These are phyloP conservation scores for Neoarius graeffei DNA, from an alignment of 2,113 vertebrate genomes.

Conservation along the genomic window DNA sequence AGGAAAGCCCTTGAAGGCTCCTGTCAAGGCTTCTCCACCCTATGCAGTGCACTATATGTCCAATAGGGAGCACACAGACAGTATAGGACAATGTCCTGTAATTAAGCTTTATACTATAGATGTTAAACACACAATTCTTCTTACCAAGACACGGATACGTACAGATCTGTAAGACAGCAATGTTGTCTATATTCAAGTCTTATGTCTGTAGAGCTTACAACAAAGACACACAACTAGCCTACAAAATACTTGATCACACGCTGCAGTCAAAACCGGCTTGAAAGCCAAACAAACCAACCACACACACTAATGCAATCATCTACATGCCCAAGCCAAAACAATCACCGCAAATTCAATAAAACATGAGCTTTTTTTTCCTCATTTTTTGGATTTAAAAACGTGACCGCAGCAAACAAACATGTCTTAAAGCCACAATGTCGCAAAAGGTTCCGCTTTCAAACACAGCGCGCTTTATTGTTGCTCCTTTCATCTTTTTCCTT, in stretches of 20 bases:
- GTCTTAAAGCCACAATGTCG: too few species aligned
- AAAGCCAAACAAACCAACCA: too few species aligned
- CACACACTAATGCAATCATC: background rate
- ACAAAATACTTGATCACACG: too few species aligned
- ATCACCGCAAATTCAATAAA: background rate
- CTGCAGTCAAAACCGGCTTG: too few species aligned
- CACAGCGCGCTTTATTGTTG: background rate
- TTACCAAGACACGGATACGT: too few species aligned
- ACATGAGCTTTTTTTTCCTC: background rate
- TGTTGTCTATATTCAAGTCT: too few species aligned
- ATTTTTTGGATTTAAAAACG: background rate
- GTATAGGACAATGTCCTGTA: background rate
- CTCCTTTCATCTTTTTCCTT: background rate
- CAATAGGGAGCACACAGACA: background rate
- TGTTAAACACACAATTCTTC: background rate
- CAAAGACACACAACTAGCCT: too few species aligned
- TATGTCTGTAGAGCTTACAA: too few species aligned
- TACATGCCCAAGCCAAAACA: background rate
- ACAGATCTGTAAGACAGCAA: too few species aligned
- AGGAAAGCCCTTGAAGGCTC: background rate
- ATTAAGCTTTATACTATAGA: background rate
- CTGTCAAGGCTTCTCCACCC: background rate
- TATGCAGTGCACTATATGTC: background rate
- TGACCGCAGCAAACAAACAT: conserved; percentile 9
- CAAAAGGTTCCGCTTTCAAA: background rate